Evolutionary conservation across 2,113 vertebrate species (phyloP), one percentile per base, ranked within the genome.

Genomic region (Microcebus lehilahytsara): DNA sequence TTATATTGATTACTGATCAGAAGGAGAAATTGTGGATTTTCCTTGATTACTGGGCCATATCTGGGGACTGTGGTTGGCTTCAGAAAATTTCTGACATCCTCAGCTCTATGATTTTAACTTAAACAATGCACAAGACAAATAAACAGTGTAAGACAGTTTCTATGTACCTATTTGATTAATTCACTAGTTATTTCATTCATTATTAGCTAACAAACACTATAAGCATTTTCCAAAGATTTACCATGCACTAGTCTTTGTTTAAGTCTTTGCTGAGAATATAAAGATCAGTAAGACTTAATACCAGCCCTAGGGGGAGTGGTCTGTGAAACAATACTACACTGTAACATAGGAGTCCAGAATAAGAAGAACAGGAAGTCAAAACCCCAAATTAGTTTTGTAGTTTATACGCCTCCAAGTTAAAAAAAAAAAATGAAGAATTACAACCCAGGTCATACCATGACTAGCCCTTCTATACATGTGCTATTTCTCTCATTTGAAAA

Each of bases 131-230:
- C 10, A 84, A 17, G 56, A 78, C 40, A 89, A 83, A 86, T 58
- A 75, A 60, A 72, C n/a, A 92, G 32, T 81, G 60, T 2, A 32
- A 81, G 49, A 79, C 12, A 32, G 53, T 89, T 89, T 92, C 71
- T 84, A n/a, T 32, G 53, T 74, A 51, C 17, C n/a, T 83, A 10
- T 69, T 90, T 92, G 46, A 95, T 66, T 89, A 67, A 53, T 88
- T 60, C 20, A 56, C 64, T 60, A 85, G 53, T 85, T 60, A 85
- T 32, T 91, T 49, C 32, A 60, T 78, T 91, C 16, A 83, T 72
- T 95, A 71, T 89, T 90, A 71, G 51, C 88, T 97, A 96, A 74
- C 51, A 85, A 93, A 80, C 25, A 85, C 42, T 10, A 23, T 56
- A 93, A 97, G 30, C 25, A 71, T 78, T 74, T 64, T 87, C 51